phyloP scores from a whole-genome alignment of 2,888 invertebrate genomes.

The Drosophila barbarae region DNA sequence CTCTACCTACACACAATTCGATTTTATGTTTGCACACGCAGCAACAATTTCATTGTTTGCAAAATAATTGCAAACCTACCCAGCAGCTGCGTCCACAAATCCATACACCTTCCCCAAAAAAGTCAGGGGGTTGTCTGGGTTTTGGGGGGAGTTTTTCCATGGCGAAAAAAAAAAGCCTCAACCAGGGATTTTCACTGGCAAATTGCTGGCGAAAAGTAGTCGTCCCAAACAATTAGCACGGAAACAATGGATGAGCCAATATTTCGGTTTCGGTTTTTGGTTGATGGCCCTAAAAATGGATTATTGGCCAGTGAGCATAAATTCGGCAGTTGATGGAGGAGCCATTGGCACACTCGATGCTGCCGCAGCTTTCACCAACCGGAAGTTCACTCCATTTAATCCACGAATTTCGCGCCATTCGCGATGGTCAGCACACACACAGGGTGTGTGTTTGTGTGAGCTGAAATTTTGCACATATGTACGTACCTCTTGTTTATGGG shows the following conservation, averaged over 20 bases:
- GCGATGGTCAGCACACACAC: slow-evolving; percentile 49
- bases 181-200: slow-evolving; percentile 35
- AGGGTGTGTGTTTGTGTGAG: slow-evolving; percentile 11
- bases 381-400: slow-evolving; percentile 77
- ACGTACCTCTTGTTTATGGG: slow-evolving; percentile 1
- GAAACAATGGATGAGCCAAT: slow-evolving; percentile 79
- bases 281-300: slow-evolving; percentile 79
- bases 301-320: slow-evolving; percentile 78
- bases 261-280: slow-evolving; percentile 71
- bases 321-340: slow-evolving; percentile 65
- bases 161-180: slow-evolving; percentile 2
- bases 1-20: slow-evolving; percentile 60
- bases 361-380: slow-evolving; percentile 63
- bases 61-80: slow-evolving; percentile 77
- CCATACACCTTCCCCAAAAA: slow-evolving; percentile 11
- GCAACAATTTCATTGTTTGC: slow-evolving; percentile 78
- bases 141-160: slow-evolving; percentile 5
- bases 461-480: neutral
- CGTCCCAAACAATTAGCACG: slow-evolving; percentile 79
- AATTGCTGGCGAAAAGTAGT: slow-evolving; percentile 55
- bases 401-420: slow-evolving; percentile 75
- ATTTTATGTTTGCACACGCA: slow-evolving; percentile 74
- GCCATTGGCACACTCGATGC: slow-evolving; percentile 42
- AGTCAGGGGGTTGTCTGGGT: slow-evolving; percentile 3
- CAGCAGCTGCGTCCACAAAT: slow-evolving; percentile 71